Evolutionary conservation across 30 jellyfish, hydroid and myxozoan genomes (phyloP).

Genomic region (Chironex yamaguchii): DNA sequence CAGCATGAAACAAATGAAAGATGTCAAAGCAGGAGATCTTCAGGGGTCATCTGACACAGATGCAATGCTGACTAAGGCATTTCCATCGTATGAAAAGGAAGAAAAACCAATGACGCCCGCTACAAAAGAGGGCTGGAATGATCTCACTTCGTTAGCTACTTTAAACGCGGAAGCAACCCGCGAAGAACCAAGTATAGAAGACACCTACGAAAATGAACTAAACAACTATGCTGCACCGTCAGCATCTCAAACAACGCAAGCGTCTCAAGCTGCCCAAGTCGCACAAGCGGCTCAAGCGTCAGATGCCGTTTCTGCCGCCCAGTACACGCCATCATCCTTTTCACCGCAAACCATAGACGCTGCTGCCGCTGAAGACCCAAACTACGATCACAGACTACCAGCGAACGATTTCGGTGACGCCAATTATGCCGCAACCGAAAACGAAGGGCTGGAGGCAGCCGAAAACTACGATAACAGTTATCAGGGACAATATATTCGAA

Average conservation of each 20-base stretch:
- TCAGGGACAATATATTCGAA: slow-evolving; percentile 54
- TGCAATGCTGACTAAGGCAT: background rate
- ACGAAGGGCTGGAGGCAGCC: background rate
- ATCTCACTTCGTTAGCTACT: background rate
- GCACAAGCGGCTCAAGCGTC: background rate
- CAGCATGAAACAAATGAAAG: background rate
- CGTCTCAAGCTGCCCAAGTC: background rate
- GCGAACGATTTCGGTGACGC: background rate
- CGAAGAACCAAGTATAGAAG: background rate
- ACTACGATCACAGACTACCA: background rate
- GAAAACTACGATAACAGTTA: background rate
- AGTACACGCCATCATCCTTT: background rate
- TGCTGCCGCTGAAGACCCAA: background rate
- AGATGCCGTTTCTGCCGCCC: background rate
- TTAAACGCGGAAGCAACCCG: background rate
- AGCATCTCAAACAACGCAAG: background rate
- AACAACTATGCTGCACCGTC: background rate
- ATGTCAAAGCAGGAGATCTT: background rate
- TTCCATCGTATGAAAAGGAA: background rate
- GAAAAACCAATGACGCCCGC: background rate
- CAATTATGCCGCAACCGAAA: background rate
- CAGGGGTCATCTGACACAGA: background rate
- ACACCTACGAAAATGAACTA: background rate
- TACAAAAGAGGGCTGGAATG: background rate
- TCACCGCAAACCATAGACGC: background rate